Percentiles rank a stretch among this genome's conserved stretches.
phyloP scores from a whole-genome alignment of 1,140 invertebrate species.

The Pseudomyrmex concolor region DNA sequence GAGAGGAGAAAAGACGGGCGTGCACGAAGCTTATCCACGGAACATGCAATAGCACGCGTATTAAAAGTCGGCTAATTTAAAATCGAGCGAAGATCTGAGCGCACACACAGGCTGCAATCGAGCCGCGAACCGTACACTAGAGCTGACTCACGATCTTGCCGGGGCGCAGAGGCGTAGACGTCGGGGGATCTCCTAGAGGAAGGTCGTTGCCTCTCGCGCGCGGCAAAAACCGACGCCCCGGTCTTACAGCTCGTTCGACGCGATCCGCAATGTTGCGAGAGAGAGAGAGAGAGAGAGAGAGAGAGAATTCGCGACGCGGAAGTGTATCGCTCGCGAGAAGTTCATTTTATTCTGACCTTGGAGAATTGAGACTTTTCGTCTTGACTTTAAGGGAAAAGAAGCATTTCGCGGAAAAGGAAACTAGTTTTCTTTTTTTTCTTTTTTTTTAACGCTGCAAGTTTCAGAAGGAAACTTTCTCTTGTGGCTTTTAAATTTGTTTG shows the following conservation, averaged over 20 bases:
- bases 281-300: neutral
- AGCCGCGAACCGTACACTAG: conserved; percentile 65
- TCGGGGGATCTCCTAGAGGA: conserved; percentile 27
- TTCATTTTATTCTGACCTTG: neutral
- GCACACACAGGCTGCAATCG: conserved; percentile 64
- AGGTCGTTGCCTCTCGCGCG: conserved; percentile 50
- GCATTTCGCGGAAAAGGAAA: too few relatives aligned
- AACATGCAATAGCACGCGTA: conserved; percentile 77
- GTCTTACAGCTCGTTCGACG: neutral
- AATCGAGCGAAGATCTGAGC: conserved; percentile 77
- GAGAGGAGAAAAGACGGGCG: conserved; percentile 64
- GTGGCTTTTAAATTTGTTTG: too few relatives aligned
- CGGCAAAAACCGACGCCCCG: conserved; percentile 6
- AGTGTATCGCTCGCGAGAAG: conserved; percentile 28
- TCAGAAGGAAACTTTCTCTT: too few relatives aligned
- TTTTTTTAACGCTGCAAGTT: too few relatives aligned
- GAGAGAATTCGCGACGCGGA: conserved; percentile 28
- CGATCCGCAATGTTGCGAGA: neutral
- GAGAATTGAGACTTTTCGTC: neutral
- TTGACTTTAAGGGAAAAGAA: neutral
- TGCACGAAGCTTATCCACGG: conserved; percentile 76
- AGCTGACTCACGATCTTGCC: conserved; percentile 75
- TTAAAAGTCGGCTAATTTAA: conserved; percentile 80
- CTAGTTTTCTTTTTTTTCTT: too few relatives aligned
- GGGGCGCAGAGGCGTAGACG: conserved; percentile 70